Percentiles rank a stretch among this genome's conserved stretches.
These are phyloP conservation scores for Netelia virgata DNA, from an alignment of 2,888 invertebrate species.

Conservation along the genomic window DNA sequence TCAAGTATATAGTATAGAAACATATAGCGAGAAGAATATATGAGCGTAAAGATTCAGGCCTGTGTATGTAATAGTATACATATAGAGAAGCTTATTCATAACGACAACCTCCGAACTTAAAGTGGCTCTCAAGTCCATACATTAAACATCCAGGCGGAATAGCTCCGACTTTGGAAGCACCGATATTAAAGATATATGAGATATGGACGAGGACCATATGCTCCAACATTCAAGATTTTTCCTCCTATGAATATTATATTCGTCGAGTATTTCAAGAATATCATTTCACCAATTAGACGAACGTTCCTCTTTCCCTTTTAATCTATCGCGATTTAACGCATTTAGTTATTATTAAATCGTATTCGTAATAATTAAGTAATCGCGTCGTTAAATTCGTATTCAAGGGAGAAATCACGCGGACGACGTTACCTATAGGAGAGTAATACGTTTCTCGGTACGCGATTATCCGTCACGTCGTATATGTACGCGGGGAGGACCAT, in stretches of 20 bases:
- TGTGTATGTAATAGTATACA: slow-evolving; percentile 8
- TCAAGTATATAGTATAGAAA: background rate
- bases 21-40: background rate
- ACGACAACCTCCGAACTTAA: slow-evolving; percentile 9
- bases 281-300: background rate
- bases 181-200: background rate
- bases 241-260: background rate
- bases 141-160: background rate
- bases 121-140: background rate
- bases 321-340: too few relatives aligned
- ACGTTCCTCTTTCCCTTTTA: background rate
- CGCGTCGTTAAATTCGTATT: too few relatives aligned
- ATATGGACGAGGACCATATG: background rate
- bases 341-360: too few relatives aligned
- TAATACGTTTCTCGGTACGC: slow-evolving; percentile 5
- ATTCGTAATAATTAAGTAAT: too few relatives aligned
- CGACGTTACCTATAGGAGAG: background rate
- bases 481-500: slow-evolving; percentile 7
- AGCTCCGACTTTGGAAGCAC: background rate
- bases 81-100: background rate
- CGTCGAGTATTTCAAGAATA: background rate
- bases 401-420: slow-evolving; percentile 24
- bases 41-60: background rate
- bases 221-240: background rate
- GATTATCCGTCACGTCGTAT: slow-evolving; percentile 5